Evolutionary conservation across 37 sponge, comb jelly and placozoan genomes (phyloP), one percentile per base, ranked within the genome.

Genomic region (Tethya wilhelma): DNA sequence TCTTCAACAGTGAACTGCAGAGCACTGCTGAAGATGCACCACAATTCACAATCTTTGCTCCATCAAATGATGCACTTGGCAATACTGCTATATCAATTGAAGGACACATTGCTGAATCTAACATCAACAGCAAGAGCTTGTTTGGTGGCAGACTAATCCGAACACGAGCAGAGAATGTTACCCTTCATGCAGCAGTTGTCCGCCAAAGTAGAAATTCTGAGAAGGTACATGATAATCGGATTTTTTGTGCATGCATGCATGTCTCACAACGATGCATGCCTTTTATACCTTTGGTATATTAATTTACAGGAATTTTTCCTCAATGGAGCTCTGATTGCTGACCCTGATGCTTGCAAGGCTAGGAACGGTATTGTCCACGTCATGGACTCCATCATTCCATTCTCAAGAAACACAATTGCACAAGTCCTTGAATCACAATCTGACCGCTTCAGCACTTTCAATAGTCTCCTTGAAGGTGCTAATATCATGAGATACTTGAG

Each of bases 341-440:
- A 22, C 1, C 19, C 42, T 22, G 66, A 78, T 78, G 65, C 73
- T 39, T 85, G 86, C 55, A 26, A 63, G 26, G 86, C 86, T 40
- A 37, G 33, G 38, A 85, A 85, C 59, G 86, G 86, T 26, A n/a
- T 77, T 1, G 86, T 85, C 19, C 86, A 85, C 73, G 60, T 77
- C 29, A 17, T 78, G 26, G 58, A 85, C 23, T 22, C 49, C 8
- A 20, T 78, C 42, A 28, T 77, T 3, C 71, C 60, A 8, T 60
- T 49, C 0, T 56, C 79, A 33, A 39, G 42, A 19, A 42, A 78
- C 22, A 78, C 63, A 22, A 77, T 85, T 44, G 64, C 71, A 34
- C 38, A 70, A n/a, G 28, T 78, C 0, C 44, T 85, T 0, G 32
- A 4, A 9, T 14, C 40, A 12, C 2, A 22, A 7, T n/a, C n/a